Percentiles rank a stretch among this genome's conserved stretches.
Evolutionary conservation across 2,113 vertebrate species (phyloP).

Genomic region (Patagioenas fasciata): DNA sequence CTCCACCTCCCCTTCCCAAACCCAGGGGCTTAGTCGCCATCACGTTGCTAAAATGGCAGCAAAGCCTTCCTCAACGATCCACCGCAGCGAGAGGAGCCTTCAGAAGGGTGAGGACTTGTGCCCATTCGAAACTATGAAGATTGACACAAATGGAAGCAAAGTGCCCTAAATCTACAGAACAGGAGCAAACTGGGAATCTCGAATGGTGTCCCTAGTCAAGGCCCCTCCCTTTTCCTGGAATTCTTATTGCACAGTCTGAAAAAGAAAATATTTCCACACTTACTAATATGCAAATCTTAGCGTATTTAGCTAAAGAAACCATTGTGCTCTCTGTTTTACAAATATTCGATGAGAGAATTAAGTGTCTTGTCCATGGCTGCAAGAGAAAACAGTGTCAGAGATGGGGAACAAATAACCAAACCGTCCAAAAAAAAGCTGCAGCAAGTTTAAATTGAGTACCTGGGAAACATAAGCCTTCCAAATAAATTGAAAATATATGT

Average conservation of each 20-base stretch:
- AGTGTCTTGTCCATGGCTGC: neutral
- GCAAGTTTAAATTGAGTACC: neutral
- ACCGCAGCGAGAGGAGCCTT: accelerated
- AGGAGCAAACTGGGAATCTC: neutral
- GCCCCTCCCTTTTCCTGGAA: neutral
- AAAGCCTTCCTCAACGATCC: neutral
- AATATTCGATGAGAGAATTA: neutral
- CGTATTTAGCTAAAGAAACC: neutral
- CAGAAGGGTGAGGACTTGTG: neutral
- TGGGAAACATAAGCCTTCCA: neutral
- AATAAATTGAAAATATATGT: neutral
- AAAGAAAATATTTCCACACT: neutral
- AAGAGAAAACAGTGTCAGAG: neutral
- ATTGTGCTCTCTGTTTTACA: neutral
- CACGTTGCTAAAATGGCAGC: neutral
- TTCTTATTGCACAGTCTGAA: neutral
- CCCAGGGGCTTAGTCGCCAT: neutral
- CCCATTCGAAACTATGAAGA: neutral
- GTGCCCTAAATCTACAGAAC: neutral
- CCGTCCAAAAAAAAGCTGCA: neutral
- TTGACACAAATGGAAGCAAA: neutral
- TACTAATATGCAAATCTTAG: neutral
- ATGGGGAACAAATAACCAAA: neutral
- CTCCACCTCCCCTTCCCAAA: slow-evolving; percentile 49
- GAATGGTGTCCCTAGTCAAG: accelerated